Base-by-base conservation (phyloP, 2,888 invertebrate species). In the Malacosoma neustria region DNA sequence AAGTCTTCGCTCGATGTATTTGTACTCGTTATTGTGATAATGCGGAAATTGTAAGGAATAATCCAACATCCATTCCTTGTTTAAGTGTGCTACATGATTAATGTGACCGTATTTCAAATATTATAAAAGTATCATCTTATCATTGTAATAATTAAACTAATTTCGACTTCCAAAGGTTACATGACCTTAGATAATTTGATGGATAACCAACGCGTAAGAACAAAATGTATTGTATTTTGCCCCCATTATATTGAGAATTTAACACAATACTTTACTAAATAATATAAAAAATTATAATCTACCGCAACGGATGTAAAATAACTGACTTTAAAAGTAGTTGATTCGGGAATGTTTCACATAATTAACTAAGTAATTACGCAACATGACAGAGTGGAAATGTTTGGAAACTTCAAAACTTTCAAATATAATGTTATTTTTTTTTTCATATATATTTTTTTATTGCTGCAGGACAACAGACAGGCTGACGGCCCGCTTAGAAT, bases 131-230 rank as follows among this genome's bases (percentile, higher is more conserved):
- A 22, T 22, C 22, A 7, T 67, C 59, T 69, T 70, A 72, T 72
- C 71, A 33, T 14, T 40, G 22, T 48, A 53, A 58, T 59, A 56
- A 68, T 63, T 63, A 65, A 71, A 69, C 66, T 69, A 68, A 73
- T 66, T 70, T 31, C 13, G 6, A 13, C 22, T 22, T 22, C 22
- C 22, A 22, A 9, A 22, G 22, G 22, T 22, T 22, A 22, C 9
- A 22, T 4, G 22, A 22, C 22, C 22, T 22, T 22, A 22, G 22
- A 22, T 22, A 22, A 22, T 22, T 6, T 22, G 1, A 9, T 22
- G 22, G 22, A 22, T 22, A 22, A 22, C 5, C 22, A 9, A 7
- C 5, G 22, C 22, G 22, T 7, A 22, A 22, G 22, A 22, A 22
- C 9, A 22, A 15, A 33, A 4, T 33, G 3, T 11, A 14, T 15